These are phyloP conservation scores for Mareca penelope DNA, from an alignment of 2,797 vertebrate species.

Conservation along the genomic window DNA sequence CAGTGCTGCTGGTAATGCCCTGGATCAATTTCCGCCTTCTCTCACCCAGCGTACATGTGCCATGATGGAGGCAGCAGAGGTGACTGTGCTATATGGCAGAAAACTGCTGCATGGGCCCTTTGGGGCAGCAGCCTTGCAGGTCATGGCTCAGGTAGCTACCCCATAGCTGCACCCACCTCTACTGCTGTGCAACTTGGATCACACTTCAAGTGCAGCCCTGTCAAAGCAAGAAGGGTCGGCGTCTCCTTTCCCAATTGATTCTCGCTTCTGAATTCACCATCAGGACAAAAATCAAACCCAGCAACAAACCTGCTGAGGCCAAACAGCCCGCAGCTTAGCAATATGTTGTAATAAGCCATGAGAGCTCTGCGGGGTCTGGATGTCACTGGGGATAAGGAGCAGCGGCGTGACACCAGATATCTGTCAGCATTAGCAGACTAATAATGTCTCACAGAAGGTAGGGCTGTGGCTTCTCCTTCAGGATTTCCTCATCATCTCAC, in stretches of 20 bases:
- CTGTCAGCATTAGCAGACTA: not conserved
- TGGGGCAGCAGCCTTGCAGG: not conserved
- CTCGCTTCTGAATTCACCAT: not conserved
- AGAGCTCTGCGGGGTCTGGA: not conserved
- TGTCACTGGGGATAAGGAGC: not conserved
- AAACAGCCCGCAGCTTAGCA: not conserved
- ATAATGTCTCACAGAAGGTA: not conserved
- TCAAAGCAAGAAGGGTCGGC: not conserved
- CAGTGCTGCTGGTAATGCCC: not conserved
- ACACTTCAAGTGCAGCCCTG: not conserved
- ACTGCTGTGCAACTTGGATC: fast-evolving
- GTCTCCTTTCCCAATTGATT: not conserved
- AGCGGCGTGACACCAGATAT: not conserved
- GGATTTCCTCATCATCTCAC: not conserved
- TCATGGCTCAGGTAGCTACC: not conserved
- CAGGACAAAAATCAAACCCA: not conserved
- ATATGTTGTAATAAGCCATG: not conserved
- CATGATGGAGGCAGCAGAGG: not conserved
- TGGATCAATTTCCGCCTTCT: too few relatives aligned
- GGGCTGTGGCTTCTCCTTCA: not conserved
- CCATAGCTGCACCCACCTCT: not conserved
- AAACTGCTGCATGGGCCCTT: not conserved
- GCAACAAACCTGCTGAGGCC: not conserved
- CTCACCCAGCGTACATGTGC: fast-evolving
- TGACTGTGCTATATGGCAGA: fast-evolving